Percentiles rank a stretch among this genome's conserved stretches.
Conservation (phyloP, 2,797 vertebrate species). For the Sebastes matsubarae region DNA sequence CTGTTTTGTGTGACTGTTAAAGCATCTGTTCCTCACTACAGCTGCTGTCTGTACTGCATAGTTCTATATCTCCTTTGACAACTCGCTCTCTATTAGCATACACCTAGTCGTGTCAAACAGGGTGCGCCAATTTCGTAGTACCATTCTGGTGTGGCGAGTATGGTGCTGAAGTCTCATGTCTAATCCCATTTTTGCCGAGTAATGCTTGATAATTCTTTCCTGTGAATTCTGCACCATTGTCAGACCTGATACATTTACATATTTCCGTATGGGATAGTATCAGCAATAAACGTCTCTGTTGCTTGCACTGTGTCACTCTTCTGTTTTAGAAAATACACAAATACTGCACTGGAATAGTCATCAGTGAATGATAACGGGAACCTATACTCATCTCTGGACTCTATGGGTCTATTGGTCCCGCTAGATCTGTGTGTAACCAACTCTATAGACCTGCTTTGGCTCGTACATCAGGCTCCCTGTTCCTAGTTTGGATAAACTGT, state of each 20-base stretch:
- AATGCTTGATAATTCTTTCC: background rate
- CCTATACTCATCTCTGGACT: background rate
- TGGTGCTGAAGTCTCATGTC: background rate
- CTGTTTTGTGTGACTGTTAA: background rate
- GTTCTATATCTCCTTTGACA: background rate
- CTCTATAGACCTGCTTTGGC: background rate
- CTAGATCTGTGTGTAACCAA: background rate
- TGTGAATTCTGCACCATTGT: background rate
- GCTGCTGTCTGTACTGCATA: background rate
- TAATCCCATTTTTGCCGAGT: background rate
- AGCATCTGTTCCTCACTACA: background rate
- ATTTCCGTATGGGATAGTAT: background rate
- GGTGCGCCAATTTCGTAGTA: background rate
- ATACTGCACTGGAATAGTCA: constrained; percentile 3
- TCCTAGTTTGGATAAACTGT: background rate
- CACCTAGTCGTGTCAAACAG: background rate
- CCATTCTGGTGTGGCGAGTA: background rate
- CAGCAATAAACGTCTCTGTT: background rate
- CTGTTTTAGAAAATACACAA: background rate
- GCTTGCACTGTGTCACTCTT: background rate
- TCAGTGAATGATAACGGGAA: background rate
- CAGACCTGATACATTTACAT: background rate
- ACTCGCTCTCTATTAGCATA: background rate
- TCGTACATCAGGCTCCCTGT: background rate
- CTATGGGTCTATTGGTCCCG: background rate